Evolutionary conservation across 2,113 vertebrate species (phyloP), one percentile per base, ranked within the genome.

Genomic region (Anoura caudifer): DNA sequence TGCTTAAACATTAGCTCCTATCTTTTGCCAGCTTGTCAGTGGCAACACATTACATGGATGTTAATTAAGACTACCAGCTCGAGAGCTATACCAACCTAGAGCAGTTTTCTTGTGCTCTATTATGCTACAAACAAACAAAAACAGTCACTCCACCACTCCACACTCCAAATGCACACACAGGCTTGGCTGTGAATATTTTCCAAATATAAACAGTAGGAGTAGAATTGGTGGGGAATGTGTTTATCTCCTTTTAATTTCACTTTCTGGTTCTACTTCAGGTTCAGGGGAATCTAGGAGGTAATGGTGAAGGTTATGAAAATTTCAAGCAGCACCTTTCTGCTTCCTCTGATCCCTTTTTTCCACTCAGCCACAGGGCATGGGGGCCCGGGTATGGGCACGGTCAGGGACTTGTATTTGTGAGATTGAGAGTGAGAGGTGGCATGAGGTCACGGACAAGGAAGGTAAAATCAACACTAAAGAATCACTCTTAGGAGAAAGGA

Each of bases 11-110:
- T 80, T 16, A 75, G 15, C 11, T 90, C 73, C 4, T 26, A 1
- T 16, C 41, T 43, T 7, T 45, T 33, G 15, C 16, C 0, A 0
- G 20, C n/a, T 43, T 45, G 0, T 77, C 31, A 36, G 1, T 43
- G 38, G 15, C 38, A 79, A 3, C 70, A 87, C 4, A 9, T 11
- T 14, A 28, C 1, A 0, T 33, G 19, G 38, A 12, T 41, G n/a
- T 50, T 31, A 63, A 31, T 61, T 26, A 63, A 31, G 52, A 33
- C 22, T 41, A 5, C 13, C 22, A 50, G 16, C 69, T 33, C 2
- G 7, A 45, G 38, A 22, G 5, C 33, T 17, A 14, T 38, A 14
- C 11, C 75, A 6, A 63, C 63, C 38, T 11, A 2, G 7, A 63
- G 28, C 13, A 22, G 0, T 26, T 75, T 84, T 63, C 61, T 10